These are phyloP conservation scores for Eristalis tenax DNA, from an alignment of 2,888 invertebrate species.

Conservation along the genomic window DNA sequence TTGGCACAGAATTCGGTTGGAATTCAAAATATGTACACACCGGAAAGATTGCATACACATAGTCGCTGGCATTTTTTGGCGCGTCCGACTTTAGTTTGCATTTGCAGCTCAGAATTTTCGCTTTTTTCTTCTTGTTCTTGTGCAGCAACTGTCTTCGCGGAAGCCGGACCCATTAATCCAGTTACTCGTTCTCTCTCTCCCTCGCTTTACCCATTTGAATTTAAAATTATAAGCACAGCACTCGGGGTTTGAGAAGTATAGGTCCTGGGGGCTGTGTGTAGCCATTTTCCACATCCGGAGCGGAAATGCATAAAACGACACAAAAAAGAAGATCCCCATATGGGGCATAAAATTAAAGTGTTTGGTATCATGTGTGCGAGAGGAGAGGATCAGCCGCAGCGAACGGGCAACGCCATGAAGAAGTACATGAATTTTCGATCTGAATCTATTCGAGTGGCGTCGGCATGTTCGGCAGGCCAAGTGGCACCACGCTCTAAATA, in stretches of 20 bases:
- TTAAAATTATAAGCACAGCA: conserved; percentile 34
- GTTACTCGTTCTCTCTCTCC: too few species aligned
- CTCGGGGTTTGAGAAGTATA: conserved; percentile 32
- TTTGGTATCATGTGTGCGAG: conserved; percentile 28
- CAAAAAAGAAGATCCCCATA: conserved; percentile 37
- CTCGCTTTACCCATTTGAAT: conserved; percentile 37
- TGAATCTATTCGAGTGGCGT: conserved; percentile 29
- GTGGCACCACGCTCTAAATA: conserved; percentile 35
- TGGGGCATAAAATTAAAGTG: conserved; percentile 65
- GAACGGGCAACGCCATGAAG: neutral
- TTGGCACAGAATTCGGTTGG: conserved; percentile 51
- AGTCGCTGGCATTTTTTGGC: conserved; percentile 62
- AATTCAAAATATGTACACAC: conserved; percentile 47
- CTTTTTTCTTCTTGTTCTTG: neutral
- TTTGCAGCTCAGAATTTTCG: conserved; percentile 53
- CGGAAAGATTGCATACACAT: conserved; percentile 32
- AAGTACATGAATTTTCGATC: conserved; percentile 51
- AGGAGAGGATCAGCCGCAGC: conserved; percentile 25
- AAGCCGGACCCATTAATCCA: conserved; percentile 61
- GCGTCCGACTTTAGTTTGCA: conserved; percentile 48
- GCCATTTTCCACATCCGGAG: conserved; percentile 60
- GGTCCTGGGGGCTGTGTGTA: conserved; percentile 7
- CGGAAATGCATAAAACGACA: conserved; percentile 52
- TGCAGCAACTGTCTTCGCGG: conserved; percentile 54
- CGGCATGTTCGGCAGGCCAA: conserved; percentile 19